Evolutionary conservation across 2,888 invertebrate genomes (phyloP).

Genomic region (Tenthredo notha): DNA sequence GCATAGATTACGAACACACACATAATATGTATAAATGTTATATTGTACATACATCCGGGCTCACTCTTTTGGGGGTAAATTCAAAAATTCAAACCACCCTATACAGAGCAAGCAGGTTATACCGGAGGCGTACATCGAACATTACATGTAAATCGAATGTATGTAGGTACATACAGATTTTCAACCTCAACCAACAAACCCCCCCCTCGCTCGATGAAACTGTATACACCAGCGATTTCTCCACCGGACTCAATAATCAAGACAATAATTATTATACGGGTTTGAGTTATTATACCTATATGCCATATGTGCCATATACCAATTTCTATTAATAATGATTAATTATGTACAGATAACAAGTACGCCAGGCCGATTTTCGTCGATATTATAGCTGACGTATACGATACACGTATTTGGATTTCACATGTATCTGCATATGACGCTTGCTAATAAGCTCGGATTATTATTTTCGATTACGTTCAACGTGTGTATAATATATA

Average conservation of each 20-base stretch:
- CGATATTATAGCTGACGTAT: conserved; percentile 10
- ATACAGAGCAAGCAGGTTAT: not conserved
- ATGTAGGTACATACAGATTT: not conserved
- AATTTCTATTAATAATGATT: conserved; percentile 48
- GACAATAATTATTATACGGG: conserved; percentile 37
- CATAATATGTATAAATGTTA: not conserved
- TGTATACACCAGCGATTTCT: not conserved
- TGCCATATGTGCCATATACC: conserved; percentile 13
- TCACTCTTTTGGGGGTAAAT: not conserved
- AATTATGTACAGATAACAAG: conserved; percentile 32
- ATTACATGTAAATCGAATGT: not conserved
- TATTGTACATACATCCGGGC: no score
- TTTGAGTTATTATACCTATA: not conserved
- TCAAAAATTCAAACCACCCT: not conserved
- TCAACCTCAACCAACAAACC: not conserved
- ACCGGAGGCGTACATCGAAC: not conserved
- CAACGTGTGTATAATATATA: not conserved
- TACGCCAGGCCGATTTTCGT: not conserved
- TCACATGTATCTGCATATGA: not conserved
- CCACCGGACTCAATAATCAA: conserved; percentile 27
- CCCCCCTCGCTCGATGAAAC: no score
- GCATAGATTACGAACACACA: not conserved
- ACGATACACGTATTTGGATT: not conserved
- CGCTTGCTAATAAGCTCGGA: not conserved
- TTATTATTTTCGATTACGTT: not conserved